Conservation (phyloP, 2,888 invertebrate species). For the Luffia ferchaultella region DNA sequence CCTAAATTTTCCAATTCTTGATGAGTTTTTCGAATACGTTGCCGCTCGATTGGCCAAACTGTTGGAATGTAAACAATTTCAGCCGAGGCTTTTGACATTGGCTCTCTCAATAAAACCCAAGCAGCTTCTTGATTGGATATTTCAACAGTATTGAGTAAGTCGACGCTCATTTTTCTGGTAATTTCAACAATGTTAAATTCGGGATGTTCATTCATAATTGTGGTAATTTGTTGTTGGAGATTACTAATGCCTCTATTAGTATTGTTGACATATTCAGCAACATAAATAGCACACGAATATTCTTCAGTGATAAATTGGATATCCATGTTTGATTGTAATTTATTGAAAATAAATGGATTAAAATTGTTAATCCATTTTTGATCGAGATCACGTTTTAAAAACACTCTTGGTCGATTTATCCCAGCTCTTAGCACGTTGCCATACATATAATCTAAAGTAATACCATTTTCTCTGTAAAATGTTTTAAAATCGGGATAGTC, state of each 20-base stretch:
- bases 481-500: conserved; percentile 21
- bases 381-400: conserved; percentile 23
- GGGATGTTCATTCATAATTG: conserved; percentile 1
- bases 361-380: conserved; percentile 36
- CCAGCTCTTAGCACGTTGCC: conserved; percentile 20
- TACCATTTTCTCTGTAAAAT: conserved; percentile 21
- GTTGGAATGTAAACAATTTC: conserved; percentile 11
- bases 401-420: conserved; percentile 27
- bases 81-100: conserved; percentile 2
- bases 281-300: conserved; percentile 35
- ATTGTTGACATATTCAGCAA: conserved; percentile 28
- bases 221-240: conserved; percentile 1
- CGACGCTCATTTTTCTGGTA: conserved; percentile 16
- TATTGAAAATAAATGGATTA: conserved; percentile 26
- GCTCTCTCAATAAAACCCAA: conserved; percentile 19
- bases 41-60: conserved; percentile 22
- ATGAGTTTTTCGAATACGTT: conserved; percentile 20
- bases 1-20: conserved; percentile 18
- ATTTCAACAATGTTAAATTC: conserved; percentile 3
- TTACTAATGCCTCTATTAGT: not conserved
- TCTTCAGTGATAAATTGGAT: conserved; percentile 34
- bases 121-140: conserved; percentile 33
- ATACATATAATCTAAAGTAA: conserved; percentile 23
- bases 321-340: conserved; percentile 19
- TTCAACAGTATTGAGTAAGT: conserved; percentile 19